Evolutionary conservation across 2,797 vertebrate species (phyloP).

Genomic region (Merluccius polli): DNA sequence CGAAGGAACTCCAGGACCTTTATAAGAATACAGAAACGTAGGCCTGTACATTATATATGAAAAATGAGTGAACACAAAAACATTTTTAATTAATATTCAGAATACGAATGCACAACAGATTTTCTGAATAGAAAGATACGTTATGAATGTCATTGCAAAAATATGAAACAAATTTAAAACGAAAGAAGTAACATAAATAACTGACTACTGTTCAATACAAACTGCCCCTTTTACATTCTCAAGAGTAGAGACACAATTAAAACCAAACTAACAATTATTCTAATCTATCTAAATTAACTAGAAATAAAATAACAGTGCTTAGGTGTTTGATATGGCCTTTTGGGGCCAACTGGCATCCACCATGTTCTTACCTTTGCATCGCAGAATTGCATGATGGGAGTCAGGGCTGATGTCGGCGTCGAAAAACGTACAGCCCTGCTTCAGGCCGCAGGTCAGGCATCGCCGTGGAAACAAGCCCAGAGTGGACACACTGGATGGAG

Average conservation of each 20-base stretch:
- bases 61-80: background rate
- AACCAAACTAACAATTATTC: background rate
- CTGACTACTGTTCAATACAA: too few species aligned
- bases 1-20: constrained; percentile 64
- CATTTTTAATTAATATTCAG: background rate
- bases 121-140: background rate
- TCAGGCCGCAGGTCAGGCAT: constrained; percentile 86
- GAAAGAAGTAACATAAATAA: background rate
- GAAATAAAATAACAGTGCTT: background rate
- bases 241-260: background rate
- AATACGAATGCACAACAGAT: background rate
- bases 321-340: background rate
- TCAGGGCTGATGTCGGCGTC: constrained; percentile 79
- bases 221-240: too few species aligned
- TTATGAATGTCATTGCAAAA: background rate
- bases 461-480: constrained; percentile 79
- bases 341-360: background rate
- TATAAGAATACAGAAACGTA: background rate
- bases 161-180: too few species aligned
- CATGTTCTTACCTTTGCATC: constrained; percentile 81
- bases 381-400: constrained; percentile 80
- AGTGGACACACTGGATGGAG: constrained; percentile 78
- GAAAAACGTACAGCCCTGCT: constrained; percentile 81
- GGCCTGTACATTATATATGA: background rate
- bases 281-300: background rate